phyloP scores from a whole-genome alignment of 2,888 invertebrate species.

The Zootermopsis nevadensis region DNA sequence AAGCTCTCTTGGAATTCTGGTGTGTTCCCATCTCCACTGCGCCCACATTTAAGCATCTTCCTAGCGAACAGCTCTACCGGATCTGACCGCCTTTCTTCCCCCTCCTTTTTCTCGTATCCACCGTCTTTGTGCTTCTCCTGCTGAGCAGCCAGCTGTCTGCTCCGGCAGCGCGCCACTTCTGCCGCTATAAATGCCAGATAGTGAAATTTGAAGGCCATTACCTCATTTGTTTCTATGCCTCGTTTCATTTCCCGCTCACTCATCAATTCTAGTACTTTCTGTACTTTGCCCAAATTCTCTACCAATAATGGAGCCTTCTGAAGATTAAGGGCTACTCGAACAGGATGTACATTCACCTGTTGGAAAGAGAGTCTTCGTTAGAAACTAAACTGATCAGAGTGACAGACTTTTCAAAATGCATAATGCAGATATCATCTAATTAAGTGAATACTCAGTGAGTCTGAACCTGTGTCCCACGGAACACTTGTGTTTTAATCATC shows the following conservation, averaged over 20 bases:
- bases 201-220: slow-evolving; percentile 91
- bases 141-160: slow-evolving; percentile 71
- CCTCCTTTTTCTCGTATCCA: slow-evolving; percentile 55
- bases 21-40: slow-evolving; percentile 71
- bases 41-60: slow-evolving; percentile 80
- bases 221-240: slow-evolving; percentile 86
- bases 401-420: too few species aligned
- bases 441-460: too few species aligned
- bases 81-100: slow-evolving; percentile 72
- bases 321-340: slow-evolving; percentile 82
- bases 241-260: slow-evolving; percentile 88
- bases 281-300: slow-evolving; percentile 78
- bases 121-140: slow-evolving; percentile 58
- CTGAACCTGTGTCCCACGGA: too few species aligned
- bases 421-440: too few species aligned
- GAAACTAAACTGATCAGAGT: too few species aligned
- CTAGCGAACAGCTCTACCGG: slow-evolving; percentile 80
- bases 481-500: too few species aligned
- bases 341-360: slow-evolving; percentile 86
- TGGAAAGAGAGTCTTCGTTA: neutral
- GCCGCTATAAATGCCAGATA: slow-evolving; percentile 81
- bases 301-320: slow-evolving; percentile 77
- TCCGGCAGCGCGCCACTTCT: slow-evolving; percentile 77
- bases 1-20: slow-evolving; percentile 74
- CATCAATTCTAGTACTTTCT: slow-evolving; percentile 84